Conservation (phyloP, 2,888 invertebrate genomes). For the Microplitis manilae region DNA sequence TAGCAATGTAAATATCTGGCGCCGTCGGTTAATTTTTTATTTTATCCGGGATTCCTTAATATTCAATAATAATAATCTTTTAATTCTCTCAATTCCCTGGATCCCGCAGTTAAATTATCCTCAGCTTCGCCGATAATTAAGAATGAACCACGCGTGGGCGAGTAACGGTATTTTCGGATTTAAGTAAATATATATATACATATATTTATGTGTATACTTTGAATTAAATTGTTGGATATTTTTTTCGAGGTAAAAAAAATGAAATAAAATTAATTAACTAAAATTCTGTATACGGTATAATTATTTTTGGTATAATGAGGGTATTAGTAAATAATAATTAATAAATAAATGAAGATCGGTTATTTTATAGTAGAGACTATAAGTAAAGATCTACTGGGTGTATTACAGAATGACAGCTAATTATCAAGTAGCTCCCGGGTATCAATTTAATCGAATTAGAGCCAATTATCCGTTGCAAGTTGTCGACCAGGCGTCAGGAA, state of each 20-base stretch:
- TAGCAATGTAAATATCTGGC: slow-evolving; percentile 13
- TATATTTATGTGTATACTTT: neutral
- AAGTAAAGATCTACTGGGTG: neutral
- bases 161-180: slow-evolving; percentile 34
- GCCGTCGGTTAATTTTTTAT: slow-evolving; percentile 25
- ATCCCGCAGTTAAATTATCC: slow-evolving; percentile 38
- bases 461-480: slow-evolving; percentile 61
- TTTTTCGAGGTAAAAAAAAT: neutral
- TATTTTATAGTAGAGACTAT: neutral
- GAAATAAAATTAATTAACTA: too few species aligned
- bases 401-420: slow-evolving; percentile 31
- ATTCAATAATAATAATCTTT: slow-evolving; percentile 12
- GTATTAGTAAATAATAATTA: too few species aligned
- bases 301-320: too few species aligned
- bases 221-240: too few species aligned
- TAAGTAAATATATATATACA: slow-evolving; percentile 16
- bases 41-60: neutral
- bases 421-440: slow-evolving; percentile 31
- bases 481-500: slow-evolving; percentile 33
- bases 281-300: too few species aligned
- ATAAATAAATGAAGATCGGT: too few species aligned
- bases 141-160: slow-evolving; percentile 56
- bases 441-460: slow-evolving; percentile 65
- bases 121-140: slow-evolving; percentile 50
- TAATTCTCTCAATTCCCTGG: neutral